These are phyloP conservation scores for Erebia palarica DNA, from an alignment of 2,888 invertebrate genomes.

Conservation along the genomic window DNA sequence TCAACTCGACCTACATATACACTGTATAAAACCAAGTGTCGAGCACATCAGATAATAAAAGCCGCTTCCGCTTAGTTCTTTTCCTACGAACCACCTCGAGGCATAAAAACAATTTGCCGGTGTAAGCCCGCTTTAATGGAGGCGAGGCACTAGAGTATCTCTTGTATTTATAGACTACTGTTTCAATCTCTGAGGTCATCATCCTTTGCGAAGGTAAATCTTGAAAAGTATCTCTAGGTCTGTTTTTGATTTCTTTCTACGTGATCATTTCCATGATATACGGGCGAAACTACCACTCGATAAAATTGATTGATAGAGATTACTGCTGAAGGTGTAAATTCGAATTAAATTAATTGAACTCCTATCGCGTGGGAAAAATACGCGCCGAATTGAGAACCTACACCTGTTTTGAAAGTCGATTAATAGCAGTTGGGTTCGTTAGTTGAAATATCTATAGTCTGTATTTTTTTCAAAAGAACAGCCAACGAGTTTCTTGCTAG, in stretches of 20 bases:
- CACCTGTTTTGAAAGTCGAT: too few species aligned
- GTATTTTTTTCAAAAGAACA: too few species aligned
- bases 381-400: too few species aligned
- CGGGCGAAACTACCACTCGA: neutral
- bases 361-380: too few species aligned
- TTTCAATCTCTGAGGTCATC: conserved; percentile 69
- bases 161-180: conserved; percentile 61
- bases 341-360: neutral
- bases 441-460: too few species aligned
- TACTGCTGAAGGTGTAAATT: neutral
- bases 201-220: conserved; percentile 49
- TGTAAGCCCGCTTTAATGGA: conserved; percentile 65
- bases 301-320: neutral
- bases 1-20: neutral
- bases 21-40: neutral
- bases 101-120: conserved; percentile 78
- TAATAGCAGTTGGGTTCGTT: too few species aligned
- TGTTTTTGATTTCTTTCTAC: neutral
- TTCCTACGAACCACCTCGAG: conserved; percentile 49
- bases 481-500: too few species aligned
- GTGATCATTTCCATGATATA: neutral
- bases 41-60: conserved; percentile 11
- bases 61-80: neutral
- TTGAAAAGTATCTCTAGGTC: neutral
- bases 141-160: conserved; percentile 59